These are phyloP conservation scores for Polia nebulosa DNA, from an alignment of 2,888 invertebrate species.

Conservation along the genomic window DNA sequence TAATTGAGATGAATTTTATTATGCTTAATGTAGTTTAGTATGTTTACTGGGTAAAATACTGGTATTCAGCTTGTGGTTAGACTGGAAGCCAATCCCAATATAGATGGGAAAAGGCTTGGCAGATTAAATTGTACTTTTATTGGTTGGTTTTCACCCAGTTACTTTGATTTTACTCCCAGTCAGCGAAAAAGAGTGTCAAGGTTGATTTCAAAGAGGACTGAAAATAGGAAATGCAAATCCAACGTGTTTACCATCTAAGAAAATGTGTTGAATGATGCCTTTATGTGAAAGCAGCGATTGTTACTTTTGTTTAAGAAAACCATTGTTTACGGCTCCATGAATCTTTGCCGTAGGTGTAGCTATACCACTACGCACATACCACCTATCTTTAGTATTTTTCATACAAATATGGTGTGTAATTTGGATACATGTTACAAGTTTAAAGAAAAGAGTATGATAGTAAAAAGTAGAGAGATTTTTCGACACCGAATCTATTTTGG, in stretches of 20 bases:
- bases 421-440: no score
- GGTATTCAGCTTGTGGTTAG: no score
- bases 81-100: no score
- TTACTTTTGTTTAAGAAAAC: constrained; percentile 12
- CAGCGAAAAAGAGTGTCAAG: not conserved
- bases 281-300: not conserved
- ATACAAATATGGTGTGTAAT: no score
- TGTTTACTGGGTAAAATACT: not conserved
- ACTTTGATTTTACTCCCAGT: no score
- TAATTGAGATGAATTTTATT: not conserved
- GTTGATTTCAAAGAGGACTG: not conserved
- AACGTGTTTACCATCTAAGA: not conserved
- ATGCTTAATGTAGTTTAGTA: no score
- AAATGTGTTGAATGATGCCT: not conserved
- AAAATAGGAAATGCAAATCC: constrained; percentile 6
- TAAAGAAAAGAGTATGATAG: no score
- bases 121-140: not conserved
- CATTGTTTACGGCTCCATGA: constrained; percentile 21
- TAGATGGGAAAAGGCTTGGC: not conserved
- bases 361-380: not conserved
- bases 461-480: no score
- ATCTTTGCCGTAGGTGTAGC: not conserved
- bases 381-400: not conserved
- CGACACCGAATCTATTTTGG: no score
- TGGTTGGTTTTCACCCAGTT: not conserved